Percentiles rank a stretch among this genome's conserved stretches.
phyloP scores from a whole-genome alignment of 2,888 invertebrate species.

The Nipponacmea schrenckii region DNA sequence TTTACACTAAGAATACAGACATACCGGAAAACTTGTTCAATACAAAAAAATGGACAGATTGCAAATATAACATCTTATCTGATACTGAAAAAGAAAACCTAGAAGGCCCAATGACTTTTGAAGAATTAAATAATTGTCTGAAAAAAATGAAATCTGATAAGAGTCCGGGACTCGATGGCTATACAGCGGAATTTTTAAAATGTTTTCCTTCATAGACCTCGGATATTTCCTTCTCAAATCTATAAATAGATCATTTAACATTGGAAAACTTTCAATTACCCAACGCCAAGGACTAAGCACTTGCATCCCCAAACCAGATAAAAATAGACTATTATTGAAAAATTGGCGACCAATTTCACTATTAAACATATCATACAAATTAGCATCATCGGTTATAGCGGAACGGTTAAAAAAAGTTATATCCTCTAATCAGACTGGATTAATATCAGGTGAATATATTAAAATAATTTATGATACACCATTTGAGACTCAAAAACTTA shows the following conservation, averaged over 20 bases:
- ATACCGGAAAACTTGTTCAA: no score
- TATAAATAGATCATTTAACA: background rate
- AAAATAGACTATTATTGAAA: background rate
- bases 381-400: slow-evolving; percentile 4
- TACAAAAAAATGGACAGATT: no score
- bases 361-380: slow-evolving; percentile 13
- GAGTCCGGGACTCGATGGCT: slow-evolving; percentile 25
- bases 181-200: slow-evolving; percentile 25
- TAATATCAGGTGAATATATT: slow-evolving; percentile 13
- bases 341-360: slow-evolving; percentile 19
- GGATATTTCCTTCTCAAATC: slow-evolving; percentile 15
- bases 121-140: no score
- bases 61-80: no score
- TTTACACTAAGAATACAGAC: background rate
- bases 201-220: slow-evolving; percentile 21
- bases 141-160: slow-evolving; percentile 11
- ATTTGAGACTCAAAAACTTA: background rate
- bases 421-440: slow-evolving; percentile 10
- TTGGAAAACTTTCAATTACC: slow-evolving; percentile 11
- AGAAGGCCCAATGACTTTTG: no score
- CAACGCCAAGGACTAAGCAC: slow-evolving; percentile 13
- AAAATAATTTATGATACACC: background rate
- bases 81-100: no score
- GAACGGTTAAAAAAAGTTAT: slow-evolving; percentile 17
- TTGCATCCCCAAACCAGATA: slow-evolving; percentile 10